phyloP scores from a whole-genome alignment of 2,888 invertebrate species.

The Cryptophagus acutangulus region DNA sequence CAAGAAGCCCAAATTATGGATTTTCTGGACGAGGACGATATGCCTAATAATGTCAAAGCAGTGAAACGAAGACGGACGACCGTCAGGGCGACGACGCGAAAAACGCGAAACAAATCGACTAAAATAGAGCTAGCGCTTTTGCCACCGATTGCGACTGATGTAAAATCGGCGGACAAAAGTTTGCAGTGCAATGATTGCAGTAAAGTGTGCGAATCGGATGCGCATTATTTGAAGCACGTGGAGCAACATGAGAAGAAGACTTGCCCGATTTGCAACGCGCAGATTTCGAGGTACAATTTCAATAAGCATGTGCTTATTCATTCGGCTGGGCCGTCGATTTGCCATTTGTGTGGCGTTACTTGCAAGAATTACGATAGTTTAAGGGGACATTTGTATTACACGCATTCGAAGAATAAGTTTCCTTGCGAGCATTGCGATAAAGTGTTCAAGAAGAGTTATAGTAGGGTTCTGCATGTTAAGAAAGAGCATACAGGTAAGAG shows the following conservation, averaged over 20 bases:
- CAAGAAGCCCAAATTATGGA: neutral
- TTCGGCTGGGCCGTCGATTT: constrained; percentile 33
- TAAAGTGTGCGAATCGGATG: constrained; percentile 23
- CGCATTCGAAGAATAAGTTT: constrained; percentile 29
- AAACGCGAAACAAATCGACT: too few species aligned
- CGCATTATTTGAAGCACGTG: constrained; percentile 26
- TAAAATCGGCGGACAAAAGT: too few species aligned
- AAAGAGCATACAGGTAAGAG: constrained; percentile 27
- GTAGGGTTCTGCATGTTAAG: constrained; percentile 32
- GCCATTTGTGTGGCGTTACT: constrained; percentile 38
- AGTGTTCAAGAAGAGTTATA: constrained; percentile 29
- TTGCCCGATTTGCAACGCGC: constrained; percentile 35
- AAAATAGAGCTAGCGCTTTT: too few species aligned
- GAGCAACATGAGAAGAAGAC: constrained; percentile 34
- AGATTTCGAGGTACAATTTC: constrained; percentile 34
- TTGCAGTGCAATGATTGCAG: too few species aligned
- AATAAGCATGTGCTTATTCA: constrained; percentile 36
- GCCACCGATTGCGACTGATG: too few species aligned
- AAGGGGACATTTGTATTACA: constrained; percentile 32
- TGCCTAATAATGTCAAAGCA: too few species aligned
- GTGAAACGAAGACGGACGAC: too few species aligned
- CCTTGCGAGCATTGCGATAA: constrained; percentile 28
- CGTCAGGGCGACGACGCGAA: too few species aligned
- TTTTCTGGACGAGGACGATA: too few species aligned
- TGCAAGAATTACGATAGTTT: constrained; percentile 35